Conservation (phyloP, 2,113 vertebrate species). For the Polypterus senegalus region DNA sequence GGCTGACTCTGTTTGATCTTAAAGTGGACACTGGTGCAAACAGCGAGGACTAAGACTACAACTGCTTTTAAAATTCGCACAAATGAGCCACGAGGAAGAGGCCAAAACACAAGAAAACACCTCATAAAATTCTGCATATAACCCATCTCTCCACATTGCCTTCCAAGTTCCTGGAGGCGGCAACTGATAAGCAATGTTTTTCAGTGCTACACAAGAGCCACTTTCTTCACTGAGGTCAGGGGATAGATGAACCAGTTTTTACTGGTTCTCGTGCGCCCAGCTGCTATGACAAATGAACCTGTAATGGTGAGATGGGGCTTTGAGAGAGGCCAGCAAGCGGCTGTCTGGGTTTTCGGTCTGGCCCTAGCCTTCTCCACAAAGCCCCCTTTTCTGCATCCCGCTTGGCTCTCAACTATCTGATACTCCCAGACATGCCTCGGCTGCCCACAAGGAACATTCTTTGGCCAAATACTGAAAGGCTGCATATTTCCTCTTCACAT, state of each 20-base stretch:
- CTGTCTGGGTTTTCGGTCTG: constrained; percentile 37
- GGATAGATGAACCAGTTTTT: neutral
- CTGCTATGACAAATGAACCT: constrained; percentile 1
- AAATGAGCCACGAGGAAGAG: too few relatives aligned
- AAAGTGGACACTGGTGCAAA: too few relatives aligned
- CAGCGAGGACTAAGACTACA: too few relatives aligned
- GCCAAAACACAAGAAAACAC: too few relatives aligned
- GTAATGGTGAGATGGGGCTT: neutral
- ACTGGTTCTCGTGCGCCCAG: neutral
- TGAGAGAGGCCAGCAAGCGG: constrained; percentile 20
- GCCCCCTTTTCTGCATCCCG: constrained; percentile 43
- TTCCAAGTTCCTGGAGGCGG: too few relatives aligned
- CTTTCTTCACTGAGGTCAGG: too few relatives aligned
- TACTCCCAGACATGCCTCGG: constrained; percentile 57
- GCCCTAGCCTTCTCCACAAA: constrained; percentile 36
- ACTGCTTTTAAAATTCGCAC: too few relatives aligned
- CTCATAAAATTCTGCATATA: too few relatives aligned
- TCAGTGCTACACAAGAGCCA: too few relatives aligned
- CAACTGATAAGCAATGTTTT: too few relatives aligned
- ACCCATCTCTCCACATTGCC: too few relatives aligned
- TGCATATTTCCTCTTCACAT: constrained; percentile 63
- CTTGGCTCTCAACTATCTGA: constrained; percentile 48
- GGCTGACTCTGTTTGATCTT: too few relatives aligned
- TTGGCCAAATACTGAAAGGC: constrained; percentile 44
- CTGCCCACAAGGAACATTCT: constrained; percentile 46